A percentile compares a stretch with the other conserved stretches of the same genome.
Evolutionary conservation across 1,140 invertebrate genomes (phyloP).

Genomic region (Anastrepha obliqua): DNA sequence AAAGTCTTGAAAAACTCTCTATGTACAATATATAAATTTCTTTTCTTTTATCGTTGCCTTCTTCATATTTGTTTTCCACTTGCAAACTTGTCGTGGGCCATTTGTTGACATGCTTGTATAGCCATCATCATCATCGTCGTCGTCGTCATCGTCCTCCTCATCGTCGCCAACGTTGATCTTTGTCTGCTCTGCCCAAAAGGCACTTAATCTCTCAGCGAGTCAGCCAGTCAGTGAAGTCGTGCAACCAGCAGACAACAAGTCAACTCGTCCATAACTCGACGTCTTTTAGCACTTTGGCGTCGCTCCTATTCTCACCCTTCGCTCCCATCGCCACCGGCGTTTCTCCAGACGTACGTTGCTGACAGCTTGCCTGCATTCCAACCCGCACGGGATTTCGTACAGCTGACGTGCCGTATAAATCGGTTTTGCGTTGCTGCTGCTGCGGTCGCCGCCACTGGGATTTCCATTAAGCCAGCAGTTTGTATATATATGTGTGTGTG

Average conservation of each 20-base stretch:
- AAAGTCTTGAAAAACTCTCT: background rate
- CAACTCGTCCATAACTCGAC: background rate
- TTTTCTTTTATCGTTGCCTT: background rate
- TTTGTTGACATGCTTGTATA: background rate
- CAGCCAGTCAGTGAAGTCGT: background rate
- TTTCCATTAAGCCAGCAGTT: background rate
- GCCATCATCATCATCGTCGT: background rate
- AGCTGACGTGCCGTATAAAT: background rate
- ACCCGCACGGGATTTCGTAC: background rate
- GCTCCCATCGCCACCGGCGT: no score
- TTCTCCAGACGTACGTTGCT: background rate
- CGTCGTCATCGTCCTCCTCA: background rate
- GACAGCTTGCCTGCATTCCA: background rate
- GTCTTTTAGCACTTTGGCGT: slow-evolving; percentile 21
- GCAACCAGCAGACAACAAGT: background rate
- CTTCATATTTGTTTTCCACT: background rate
- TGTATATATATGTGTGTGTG: background rate
- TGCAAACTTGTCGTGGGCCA: slow-evolving; percentile 37
- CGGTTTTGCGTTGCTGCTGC: no score
- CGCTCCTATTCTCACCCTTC: background rate
- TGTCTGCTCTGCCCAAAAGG: slow-evolving; percentile 17
- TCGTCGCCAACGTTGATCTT: slow-evolving; percentile 23
- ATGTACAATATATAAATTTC: background rate
- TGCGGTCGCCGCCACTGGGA: background rate
- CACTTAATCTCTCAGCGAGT: slow-evolving; percentile 27